Evolutionary conservation across 1,140 invertebrate genomes (phyloP).

Genomic region (Pachyrhynchus sulphureomaculatus): DNA sequence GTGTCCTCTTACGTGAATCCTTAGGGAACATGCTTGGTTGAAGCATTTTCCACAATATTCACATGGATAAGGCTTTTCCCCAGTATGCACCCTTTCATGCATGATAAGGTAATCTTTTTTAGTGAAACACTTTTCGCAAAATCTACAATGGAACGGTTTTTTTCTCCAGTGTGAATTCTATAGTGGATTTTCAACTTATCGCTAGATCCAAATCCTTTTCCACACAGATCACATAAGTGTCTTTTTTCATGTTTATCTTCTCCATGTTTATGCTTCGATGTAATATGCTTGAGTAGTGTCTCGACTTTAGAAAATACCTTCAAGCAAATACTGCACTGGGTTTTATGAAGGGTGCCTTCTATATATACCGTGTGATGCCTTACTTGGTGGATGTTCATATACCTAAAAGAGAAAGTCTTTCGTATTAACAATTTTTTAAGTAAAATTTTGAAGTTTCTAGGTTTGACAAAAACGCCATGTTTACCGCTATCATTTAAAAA

Average conservation of each 20-base stretch:
- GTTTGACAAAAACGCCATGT: too few species aligned
- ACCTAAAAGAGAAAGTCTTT: constrained; percentile 40
- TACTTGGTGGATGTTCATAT: constrained; percentile 48
- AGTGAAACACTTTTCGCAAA: constrained; percentile 57
- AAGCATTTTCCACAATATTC: constrained; percentile 57
- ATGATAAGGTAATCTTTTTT: constrained; percentile 59
- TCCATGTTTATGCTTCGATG: constrained; percentile 52
- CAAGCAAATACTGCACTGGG: constrained; percentile 50
- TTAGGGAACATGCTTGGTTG: constrained; percentile 48
- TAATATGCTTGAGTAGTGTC: constrained; percentile 56
- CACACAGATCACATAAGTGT: constrained; percentile 49
- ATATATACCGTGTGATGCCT: constrained; percentile 52
- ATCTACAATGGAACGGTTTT: constrained; percentile 54
- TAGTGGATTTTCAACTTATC: constrained; percentile 64
- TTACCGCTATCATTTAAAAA: too few species aligned
- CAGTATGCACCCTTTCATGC: constrained; percentile 60
- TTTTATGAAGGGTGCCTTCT: constrained; percentile 39
- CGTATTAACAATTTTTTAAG: too few species aligned
- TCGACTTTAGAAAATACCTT: constrained; percentile 53
- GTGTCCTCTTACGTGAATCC: constrained; percentile 56
- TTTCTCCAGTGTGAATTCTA: constrained; percentile 58
- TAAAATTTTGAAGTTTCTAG: too few species aligned
- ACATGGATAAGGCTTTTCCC: constrained; percentile 58
- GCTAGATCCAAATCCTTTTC: constrained; percentile 58
- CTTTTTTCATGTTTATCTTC: constrained; percentile 35